A percentile compares a stretch with the other conserved stretches of the same genome.
Conservation (phyloP, 2,888 invertebrate genomes). For the Rutpela maculata region DNA sequence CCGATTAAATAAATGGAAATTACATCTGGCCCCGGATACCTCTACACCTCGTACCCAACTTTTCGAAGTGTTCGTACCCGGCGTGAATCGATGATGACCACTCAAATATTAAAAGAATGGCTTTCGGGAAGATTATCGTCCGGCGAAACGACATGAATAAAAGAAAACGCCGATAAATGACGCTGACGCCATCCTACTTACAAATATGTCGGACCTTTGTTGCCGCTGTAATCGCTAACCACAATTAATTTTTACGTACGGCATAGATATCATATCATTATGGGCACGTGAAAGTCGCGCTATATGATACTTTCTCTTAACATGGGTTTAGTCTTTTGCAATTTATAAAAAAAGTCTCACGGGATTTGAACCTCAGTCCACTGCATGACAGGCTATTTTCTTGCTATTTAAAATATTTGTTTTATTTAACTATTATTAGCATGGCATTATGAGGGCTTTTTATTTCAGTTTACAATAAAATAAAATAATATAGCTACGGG, state of each 20-base stretch:
- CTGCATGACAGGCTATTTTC: no score
- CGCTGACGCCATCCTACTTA: not conserved
- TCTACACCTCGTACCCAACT: conserved; percentile 24
- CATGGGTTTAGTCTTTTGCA: not conserved
- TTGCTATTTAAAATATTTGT: no score
- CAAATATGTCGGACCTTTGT: not conserved
- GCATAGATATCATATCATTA: not conserved
- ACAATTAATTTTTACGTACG: not conserved
- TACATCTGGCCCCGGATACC: conserved; percentile 47
- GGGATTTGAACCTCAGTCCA: no score
- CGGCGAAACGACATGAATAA: conserved; percentile 2
- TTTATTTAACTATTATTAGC: no score
- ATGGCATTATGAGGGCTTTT: no score
- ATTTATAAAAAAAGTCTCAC: no score
- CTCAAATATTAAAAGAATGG: conserved; percentile 19
- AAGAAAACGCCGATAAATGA: conserved; percentile 8
- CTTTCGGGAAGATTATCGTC: conserved; percentile 14
- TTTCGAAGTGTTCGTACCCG: conserved; percentile 28
- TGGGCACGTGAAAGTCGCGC: not conserved
- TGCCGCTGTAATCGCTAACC: not conserved
- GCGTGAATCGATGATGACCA: conserved; percentile 25
- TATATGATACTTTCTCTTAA: not conserved
- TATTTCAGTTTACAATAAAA: no score
- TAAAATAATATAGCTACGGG: no score
- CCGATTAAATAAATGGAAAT: conserved; percentile 59